Base-by-base conservation (phyloP, 2,888 invertebrate genomes). In the Stramonita haemastoma region DNA sequence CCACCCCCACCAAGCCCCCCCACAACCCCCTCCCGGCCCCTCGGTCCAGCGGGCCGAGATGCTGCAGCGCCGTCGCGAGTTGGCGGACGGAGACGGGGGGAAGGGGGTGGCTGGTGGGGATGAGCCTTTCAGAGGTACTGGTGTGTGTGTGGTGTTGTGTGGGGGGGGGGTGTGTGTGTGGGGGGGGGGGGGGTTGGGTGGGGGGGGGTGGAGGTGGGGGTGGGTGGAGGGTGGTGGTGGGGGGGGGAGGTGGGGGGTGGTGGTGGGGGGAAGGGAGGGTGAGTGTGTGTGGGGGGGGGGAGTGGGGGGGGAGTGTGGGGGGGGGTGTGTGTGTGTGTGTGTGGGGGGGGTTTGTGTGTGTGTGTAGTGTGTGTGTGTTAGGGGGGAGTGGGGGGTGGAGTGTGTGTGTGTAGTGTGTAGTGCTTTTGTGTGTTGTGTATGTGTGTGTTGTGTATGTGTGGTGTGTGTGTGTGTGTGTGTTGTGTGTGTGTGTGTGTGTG, bases 61-160 rank as follows among this genome's bases (percentile, higher is more conserved):
- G n/a, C 85, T 89, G 85, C 79, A 88, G 66, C 86, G 88, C 0
- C 89, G 90, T 0, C 83, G 90, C 0, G 90, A 90, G 73, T 83
- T 57, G 56, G 57, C 84, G 8, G 89, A 87, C 19, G 29, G 34
- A 0, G 88, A 83, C 4, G 83, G 81, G 8, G 70, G 73, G n/a
- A 77, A 77, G 36, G 83, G 79, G 19, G 22, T 22, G 13, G 29
- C 26, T 6, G 17, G 46, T n/a, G 13, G 6, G 5, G 73, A 87
- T 22, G 87, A 87, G 0, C 73, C 22, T 91, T 19, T 92, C 91
- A 91, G 90, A 92, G 81, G 92, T 92, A 89, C 89, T 66, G n/a
- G n/a, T n/a, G n/a, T n/a, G n/a, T n/a, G n/a, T 66, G 26, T 1
- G 66, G 17, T 66, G 66, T 2, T 2, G 17, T 66, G 81, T 83